Conservation (phyloP, 2,113 vertebrate species). For the Protobothrops mucrosquamatus region DNA sequence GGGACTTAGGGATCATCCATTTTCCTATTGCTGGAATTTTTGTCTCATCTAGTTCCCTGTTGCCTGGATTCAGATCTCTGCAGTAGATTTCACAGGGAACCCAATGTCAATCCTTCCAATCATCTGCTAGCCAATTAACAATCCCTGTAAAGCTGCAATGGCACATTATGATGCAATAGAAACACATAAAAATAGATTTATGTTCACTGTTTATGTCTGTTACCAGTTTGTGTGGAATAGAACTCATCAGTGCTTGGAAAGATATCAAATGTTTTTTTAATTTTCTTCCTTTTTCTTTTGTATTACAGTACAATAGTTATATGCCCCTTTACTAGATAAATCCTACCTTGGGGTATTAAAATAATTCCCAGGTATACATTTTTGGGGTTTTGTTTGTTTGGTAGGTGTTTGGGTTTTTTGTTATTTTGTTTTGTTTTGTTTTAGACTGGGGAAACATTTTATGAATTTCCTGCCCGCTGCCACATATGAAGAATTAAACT, state of each 20-base stretch:
- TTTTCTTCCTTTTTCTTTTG: background rate
- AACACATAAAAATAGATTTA: background rate
- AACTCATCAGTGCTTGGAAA: background rate
- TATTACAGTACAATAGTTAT: background rate
- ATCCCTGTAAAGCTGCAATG: background rate
- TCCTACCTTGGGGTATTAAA: background rate
- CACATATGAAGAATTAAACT: background rate
- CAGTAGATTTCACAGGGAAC: background rate
- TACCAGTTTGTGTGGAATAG: background rate
- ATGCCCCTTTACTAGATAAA: background rate
- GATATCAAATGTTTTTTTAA: background rate
- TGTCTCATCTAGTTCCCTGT: background rate
- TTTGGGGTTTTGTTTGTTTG: background rate
- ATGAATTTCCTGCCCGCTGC: background rate
- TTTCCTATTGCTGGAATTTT: background rate
- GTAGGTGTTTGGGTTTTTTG: background rate
- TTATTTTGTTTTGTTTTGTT: background rate
- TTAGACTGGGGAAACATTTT: background rate
- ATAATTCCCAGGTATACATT: background rate
- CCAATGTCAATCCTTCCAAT: background rate
- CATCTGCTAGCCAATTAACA: background rate
- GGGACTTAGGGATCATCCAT: background rate
- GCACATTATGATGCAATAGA: background rate
- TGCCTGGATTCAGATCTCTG: background rate
- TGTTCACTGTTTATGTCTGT: background rate